Conservation (phyloP, 2,113 vertebrate genomes). For the Neogobius melanostomus region DNA sequence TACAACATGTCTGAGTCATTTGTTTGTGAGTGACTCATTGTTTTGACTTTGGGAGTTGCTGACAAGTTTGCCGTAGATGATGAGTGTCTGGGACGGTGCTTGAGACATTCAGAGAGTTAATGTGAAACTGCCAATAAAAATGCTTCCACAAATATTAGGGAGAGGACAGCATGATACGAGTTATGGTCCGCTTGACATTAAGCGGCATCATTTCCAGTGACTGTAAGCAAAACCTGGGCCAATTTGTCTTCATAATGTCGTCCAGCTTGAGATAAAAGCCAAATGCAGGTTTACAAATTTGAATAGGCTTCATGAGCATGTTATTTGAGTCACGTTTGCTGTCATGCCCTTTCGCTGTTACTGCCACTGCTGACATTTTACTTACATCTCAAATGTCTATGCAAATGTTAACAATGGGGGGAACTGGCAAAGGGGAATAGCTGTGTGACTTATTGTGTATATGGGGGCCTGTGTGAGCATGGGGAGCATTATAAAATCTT, state of each 20-base stretch:
- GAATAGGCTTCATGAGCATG: neutral
- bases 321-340: neutral
- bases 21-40: slow-evolving; percentile 28
- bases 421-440: neutral
- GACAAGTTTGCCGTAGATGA: slow-evolving; percentile 47
- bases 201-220: slow-evolving; percentile 1
- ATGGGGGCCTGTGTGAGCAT: neutral
- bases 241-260: neutral
- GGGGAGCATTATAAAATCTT: neutral
- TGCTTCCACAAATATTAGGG: slow-evolving; percentile 31
- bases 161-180: slow-evolving; percentile 18
- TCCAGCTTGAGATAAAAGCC: neutral
- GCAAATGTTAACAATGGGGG: neutral
- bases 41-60: slow-evolving; percentile 38
- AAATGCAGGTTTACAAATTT: neutral
- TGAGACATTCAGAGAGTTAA: slow-evolving; percentile 45
- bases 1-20: slow-evolving; percentile 30
- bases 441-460: neutral
- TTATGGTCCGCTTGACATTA: slow-evolving; percentile 13
- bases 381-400: slow-evolving; percentile 4
- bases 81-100: slow-evolving; percentile 29
- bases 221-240: slow-evolving; percentile 2
- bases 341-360: neutral
- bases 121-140: slow-evolving; percentile 49
- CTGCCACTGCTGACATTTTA: slow-evolving; percentile 1